These are phyloP conservation scores for Anastrepha obliqua DNA, from an alignment of 1,140 invertebrate genomes.

Conservation along the genomic window DNA sequence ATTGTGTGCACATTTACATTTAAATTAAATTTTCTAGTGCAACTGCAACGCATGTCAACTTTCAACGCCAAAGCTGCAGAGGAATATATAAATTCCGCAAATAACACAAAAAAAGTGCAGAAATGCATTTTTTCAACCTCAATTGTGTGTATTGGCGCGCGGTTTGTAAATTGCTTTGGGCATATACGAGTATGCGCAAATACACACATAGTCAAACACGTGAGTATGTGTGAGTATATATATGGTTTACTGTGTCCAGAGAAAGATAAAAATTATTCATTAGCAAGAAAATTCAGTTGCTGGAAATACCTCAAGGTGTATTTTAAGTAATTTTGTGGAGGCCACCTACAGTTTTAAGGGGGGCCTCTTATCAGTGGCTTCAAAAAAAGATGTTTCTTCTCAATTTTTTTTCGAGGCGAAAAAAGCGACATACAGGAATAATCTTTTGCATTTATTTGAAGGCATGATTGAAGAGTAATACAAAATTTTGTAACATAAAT, in stretches of 20 bases:
- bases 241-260: not conserved
- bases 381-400: no score
- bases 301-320: no score
- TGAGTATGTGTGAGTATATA: not conserved
- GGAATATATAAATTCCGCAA: slow-evolving; percentile 38
- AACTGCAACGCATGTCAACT: slow-evolving; percentile 43
- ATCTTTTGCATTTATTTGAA: no score
- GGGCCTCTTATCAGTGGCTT: no score
- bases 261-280: not conserved
- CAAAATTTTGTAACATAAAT: no score
- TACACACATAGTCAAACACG: not conserved
- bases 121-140: slow-evolving; percentile 40
- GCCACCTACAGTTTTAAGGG: no score
- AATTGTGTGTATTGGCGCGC: slow-evolving; percentile 33
- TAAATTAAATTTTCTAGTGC: slow-evolving; percentile 49
- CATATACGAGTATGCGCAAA: not conserved
- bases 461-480: no score
- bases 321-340: no score
- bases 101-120: not conserved
- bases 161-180: slow-evolving; percentile 48
- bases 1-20: slow-evolving; percentile 51
- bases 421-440: no score
- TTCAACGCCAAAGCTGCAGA: slow-evolving; percentile 11
- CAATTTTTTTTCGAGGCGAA: no score
- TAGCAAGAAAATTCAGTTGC: no score